Evolutionary conservation across 1,140 invertebrate genomes (phyloP), one percentile per base, ranked within the genome.

Genomic region (Drosophila eugracilis): DNA sequence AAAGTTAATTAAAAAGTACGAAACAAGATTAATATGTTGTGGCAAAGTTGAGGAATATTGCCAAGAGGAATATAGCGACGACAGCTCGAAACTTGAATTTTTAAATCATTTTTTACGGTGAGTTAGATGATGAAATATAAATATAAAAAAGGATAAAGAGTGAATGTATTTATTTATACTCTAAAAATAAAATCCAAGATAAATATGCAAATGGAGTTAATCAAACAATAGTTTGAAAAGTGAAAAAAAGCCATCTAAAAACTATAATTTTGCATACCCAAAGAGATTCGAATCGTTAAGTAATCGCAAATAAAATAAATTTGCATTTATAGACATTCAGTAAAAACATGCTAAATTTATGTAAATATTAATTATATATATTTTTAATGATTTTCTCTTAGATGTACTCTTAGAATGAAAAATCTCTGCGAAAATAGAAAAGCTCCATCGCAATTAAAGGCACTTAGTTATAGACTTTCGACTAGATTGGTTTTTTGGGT

Each of bases 11-110:
- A 48, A 62, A 30, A 14, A 32, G 24, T 30, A 24, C 15, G 7
- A 63, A 24, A 10, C 10, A 19, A 19, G 9, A 39, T 48, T 48
- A 41, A 63, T 41, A 49, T 63, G 42, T 12, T 66, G 7, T 41
- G 48, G 15, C 21, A 3, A 41, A 32, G 47, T 2, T 26, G n/a
- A 10, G 15, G 14, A 39, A n/a, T 28, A 59, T 10, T 59, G 32
- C 41, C 17, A 19, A 24, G 39, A 15, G 59, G 59, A 67, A 65
- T 67, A 52, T 14, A 6, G 19, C 19, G 7, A 24, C 19, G n/a
- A 45, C n/a, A 26, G 42, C 42, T 26, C 15, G n/a, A 42, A 6
- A 3, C 5, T 17, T 26, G 24, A 24, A 42, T 7, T 30, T 44
- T 26, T 0, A 52, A 49, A n/a, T n/a, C 4, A 3, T 15, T n/a